Conservation (phyloP, 2,797 vertebrate genomes). For the Epinephelus awoara region DNA sequence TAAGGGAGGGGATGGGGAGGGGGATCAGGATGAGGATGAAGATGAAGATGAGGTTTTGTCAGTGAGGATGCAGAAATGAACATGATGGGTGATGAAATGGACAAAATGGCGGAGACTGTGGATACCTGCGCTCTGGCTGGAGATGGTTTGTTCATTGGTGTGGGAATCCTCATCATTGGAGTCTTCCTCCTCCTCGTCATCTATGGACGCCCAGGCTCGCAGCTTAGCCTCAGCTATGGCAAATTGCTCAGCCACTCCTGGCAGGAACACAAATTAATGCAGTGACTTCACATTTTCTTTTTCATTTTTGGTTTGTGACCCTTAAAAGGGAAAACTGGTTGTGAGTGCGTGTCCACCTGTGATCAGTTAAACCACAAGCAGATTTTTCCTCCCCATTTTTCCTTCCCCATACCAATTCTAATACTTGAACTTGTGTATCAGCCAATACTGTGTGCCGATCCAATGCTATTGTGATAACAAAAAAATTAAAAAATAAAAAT, state of each 20-base stretch:
- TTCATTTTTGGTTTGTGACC: too few species aligned
- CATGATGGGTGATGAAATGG: conserved; percentile 32
- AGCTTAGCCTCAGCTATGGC: conserved; percentile 98
- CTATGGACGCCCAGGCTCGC: conserved; percentile 96
- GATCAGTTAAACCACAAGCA: too few species aligned
- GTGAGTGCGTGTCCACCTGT: too few species aligned
- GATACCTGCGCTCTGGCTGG: conserved; percentile 81
- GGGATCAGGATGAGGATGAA: too few species aligned
- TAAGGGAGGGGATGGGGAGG: not conserved
- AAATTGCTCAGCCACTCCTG: conserved; percentile 97
- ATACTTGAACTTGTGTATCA: too few species aligned
- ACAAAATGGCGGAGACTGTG: fast-evolving
- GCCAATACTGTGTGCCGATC: too few species aligned
- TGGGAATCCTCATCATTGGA: conserved; percentile 91
- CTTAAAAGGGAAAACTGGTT: too few species aligned
- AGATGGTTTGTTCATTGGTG: conserved; percentile 37
- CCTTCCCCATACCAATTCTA: too few species aligned
- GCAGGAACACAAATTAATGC: conserved; percentile 22
- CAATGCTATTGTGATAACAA: too few species aligned
- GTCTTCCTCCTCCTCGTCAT: conserved; percentile 90
- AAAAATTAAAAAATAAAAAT: too few species aligned
- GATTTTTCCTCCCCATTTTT: too few species aligned
- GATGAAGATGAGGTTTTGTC: conserved; percentile 46
- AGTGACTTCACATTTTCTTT: too few species aligned
- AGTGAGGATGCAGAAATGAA: conserved; percentile 42